Evolutionary conservation across 2,113 vertebrate genomes (phyloP), one percentile per base, ranked within the genome.

Genomic region (Cervus canadensis): DNA sequence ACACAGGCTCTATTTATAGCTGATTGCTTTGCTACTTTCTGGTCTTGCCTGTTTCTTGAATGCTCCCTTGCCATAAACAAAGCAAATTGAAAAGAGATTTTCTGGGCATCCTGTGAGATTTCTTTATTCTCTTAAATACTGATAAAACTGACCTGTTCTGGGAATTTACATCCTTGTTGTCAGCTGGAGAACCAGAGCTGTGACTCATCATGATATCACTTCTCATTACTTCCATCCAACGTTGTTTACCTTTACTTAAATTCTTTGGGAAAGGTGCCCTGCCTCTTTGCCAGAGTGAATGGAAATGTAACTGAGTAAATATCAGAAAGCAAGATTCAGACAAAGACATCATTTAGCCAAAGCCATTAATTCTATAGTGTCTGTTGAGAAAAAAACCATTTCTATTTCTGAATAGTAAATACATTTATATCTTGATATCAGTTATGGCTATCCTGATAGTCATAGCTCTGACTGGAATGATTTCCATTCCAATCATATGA

Each of bases 1-100:
- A 91, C 21, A 96, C 16, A 84, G 88, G 62, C 40, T 88, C 85
- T 97, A 57, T 94, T 97, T 94, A 94, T 36, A 85, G 91, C 40
- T 33, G 25, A 94, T 82, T 40, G 50, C 86, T 89, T 94, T 48
- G 81, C 52, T 12, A 11, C 1, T 84, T 76, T 48, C 30, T 71
- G 64, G 15, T 93, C 93, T 94, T 91, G 76, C 48, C 87, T 91
- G 28, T 88, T 78, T 82, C 91, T 76, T 84, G 30, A 94, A 57
- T 21, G 9, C 10, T 76, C 52, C 21, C 6, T 96, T 57, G 36
- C 71, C 91, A 82, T 9, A 74, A 94, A 81, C 84, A 92, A 95
- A 95, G 57, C 48, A 92, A 54, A 71, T 17, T 86, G 48, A 89
- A 96, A 97, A 88, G 45, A 89, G 50, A 86, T 62, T 74, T 87